phyloP scores from a whole-genome alignment of 2,888 invertebrate species.

The Parnassius smintheus region DNA sequence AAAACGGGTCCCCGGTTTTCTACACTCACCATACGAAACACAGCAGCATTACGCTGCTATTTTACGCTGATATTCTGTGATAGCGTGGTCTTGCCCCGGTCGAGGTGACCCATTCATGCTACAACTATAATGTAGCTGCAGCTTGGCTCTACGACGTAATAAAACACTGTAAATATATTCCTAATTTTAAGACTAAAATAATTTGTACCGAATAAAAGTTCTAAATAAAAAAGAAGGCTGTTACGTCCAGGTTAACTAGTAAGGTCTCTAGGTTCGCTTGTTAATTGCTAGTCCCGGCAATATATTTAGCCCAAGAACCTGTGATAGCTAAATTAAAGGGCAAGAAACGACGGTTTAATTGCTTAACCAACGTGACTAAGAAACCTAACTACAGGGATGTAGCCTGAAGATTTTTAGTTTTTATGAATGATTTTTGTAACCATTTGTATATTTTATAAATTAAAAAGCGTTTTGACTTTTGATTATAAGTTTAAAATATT shows the following conservation, averaged over 20 bases:
- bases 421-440: conserved; percentile 14
- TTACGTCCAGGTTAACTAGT: conserved; percentile 28
- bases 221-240: conserved; percentile 9
- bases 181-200: not conserved
- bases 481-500: too few species aligned
- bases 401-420: conserved; percentile 40
- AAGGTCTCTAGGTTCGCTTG: conserved; percentile 32
- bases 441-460: not conserved
- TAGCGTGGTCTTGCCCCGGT: too few species aligned
- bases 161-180: too few species aligned
- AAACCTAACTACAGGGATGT: conserved; percentile 41
- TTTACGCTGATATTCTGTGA: too few species aligned
- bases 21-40: too few species aligned
- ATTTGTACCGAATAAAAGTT: conserved; percentile 4
- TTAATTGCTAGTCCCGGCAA: conserved; percentile 55
- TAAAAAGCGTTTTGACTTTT: too few species aligned
- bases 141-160: too few species aligned
- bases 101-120: too few species aligned
- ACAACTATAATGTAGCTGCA: too few species aligned
- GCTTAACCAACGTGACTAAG: conserved; percentile 49
- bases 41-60: too few species aligned
- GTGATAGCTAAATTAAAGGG: conserved; percentile 67
- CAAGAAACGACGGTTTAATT: conserved; percentile 58
- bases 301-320: conserved; percentile 63
- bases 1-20: too few species aligned